Percentiles rank a stretch among this genome's conserved stretches.
Conservation (phyloP, 1,140 invertebrate genomes). For the Pseudomyrmex sp. region DNA sequence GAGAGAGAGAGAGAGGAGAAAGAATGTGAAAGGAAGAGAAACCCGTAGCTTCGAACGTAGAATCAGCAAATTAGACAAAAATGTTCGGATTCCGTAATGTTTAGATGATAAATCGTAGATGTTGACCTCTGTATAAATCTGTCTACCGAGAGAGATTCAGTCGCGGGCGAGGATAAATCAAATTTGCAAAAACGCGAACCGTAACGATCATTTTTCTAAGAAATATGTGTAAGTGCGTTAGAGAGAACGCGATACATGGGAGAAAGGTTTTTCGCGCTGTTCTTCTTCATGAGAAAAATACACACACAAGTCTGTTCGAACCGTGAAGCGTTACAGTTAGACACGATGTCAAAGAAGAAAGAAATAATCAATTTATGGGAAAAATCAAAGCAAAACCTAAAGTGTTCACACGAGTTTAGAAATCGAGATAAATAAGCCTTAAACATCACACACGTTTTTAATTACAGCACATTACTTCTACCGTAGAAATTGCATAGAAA, state of each 20-base stretch:
- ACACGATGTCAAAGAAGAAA: too few relatives aligned
- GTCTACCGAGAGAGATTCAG: slow-evolving; percentile 1
- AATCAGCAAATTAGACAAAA: slow-evolving; percentile 32
- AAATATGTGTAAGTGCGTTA: slow-evolving; percentile 1
- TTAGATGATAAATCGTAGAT: slow-evolving; percentile 46
- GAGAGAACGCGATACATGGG: background rate
- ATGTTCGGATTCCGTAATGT: slow-evolving; percentile 33
- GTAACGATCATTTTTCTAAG: slow-evolving; percentile 25
- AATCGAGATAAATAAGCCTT: slow-evolving; percentile 3
- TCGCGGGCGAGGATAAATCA: slow-evolving; percentile 25
- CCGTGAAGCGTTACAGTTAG: too few relatives aligned
- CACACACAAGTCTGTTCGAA: too few relatives aligned
- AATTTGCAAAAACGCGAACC: slow-evolving; percentile 28
- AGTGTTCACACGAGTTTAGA: background rate
- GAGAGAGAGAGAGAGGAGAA: background rate
- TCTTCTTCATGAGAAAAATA: background rate
- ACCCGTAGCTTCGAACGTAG: slow-evolving; percentile 19
- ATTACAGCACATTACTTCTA: background rate
- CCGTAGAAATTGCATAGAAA: background rate
- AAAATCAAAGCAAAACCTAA: slow-evolving; percentile 36
- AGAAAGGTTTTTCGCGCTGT: background rate
- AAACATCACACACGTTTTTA: background rate
- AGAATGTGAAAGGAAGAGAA: background rate
- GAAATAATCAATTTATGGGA: slow-evolving; percentile 33
- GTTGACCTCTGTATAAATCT: slow-evolving; percentile 18